Evolutionary conservation across 2,888 invertebrate species (phyloP).

Genomic region (Alloplasta piceator): DNA sequence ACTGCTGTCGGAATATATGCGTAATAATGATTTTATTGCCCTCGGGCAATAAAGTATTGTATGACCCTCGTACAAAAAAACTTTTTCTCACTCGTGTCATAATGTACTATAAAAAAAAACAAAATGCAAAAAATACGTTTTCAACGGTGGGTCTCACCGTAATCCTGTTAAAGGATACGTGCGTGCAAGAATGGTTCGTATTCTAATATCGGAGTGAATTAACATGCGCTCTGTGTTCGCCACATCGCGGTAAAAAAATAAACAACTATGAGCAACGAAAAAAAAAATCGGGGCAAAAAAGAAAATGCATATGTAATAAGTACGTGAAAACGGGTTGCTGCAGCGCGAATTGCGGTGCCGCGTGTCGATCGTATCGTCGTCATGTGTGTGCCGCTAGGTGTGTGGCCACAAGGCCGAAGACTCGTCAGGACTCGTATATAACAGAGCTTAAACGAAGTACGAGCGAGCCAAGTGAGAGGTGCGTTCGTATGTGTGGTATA

Average conservation of each 20-base stretch:
- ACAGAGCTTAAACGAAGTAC: constrained; percentile 53
- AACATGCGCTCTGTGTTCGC: constrained; percentile 36
- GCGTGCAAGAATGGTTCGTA: constrained; percentile 8
- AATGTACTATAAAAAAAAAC: too few species aligned
- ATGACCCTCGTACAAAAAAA: too few species aligned
- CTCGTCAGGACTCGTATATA: constrained; percentile 24
- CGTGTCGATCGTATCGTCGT: constrained; percentile 73
- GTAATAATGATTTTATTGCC: too few species aligned
- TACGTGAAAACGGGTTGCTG: constrained; percentile 48
- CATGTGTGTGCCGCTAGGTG: constrained; percentile 62
- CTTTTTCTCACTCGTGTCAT: too few species aligned
- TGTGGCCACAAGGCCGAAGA: constrained; percentile 63
- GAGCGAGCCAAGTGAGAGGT: constrained; percentile 45
- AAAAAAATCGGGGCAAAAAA: constrained; percentile 3
- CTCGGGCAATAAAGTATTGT: too few species aligned
- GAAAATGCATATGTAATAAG: background rate
- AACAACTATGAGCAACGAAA: too few species aligned
- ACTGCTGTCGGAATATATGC: too few species aligned
- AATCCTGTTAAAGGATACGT: background rate
- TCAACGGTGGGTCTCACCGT: too few species aligned
- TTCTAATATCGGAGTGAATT: constrained; percentile 46
- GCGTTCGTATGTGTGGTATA: constrained; percentile 24
- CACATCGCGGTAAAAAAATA: constrained; percentile 30
- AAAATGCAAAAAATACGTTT: too few species aligned
- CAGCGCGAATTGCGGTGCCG: constrained; percentile 54